Conservation (phyloP, 2,797 vertebrate species). For the Hypotaenidia okinawae region DNA sequence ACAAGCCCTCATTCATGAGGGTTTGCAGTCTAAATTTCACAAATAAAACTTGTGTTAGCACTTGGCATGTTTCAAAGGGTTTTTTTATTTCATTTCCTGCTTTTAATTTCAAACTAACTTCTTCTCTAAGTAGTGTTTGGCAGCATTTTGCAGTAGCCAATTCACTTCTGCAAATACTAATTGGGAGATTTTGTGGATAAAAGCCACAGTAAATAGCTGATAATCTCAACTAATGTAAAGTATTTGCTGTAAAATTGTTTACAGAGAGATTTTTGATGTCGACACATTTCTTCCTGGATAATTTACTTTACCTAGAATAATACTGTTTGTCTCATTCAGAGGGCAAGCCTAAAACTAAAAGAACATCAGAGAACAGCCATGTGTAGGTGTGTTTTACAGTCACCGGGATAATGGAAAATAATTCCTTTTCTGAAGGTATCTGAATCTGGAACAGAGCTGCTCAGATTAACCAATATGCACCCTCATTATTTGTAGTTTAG, state of each 20-base stretch:
- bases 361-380: background rate
- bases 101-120: constrained; percentile 37
- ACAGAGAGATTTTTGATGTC: background rate
- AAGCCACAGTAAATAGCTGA: background rate
- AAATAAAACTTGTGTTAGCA: background rate
- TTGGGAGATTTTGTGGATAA: background rate
- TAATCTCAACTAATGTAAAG: constrained; percentile 6
- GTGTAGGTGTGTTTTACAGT: background rate
- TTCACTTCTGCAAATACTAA: constrained; percentile 17
- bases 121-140: constrained; percentile 7
- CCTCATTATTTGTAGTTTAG: background rate
- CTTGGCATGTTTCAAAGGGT: background rate
- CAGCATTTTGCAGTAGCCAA: background rate
- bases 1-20: background rate
- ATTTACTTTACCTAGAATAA: background rate
- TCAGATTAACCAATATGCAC: background rate
- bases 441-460: background rate
- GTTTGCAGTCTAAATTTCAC: background rate
- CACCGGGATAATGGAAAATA: background rate
- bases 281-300: background rate
- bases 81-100: constrained; percentile 35
- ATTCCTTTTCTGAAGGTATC: background rate
- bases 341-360: background rate
- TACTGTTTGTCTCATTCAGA: background rate
- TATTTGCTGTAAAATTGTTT: constrained; percentile 14